Evolutionary conservation across 1,140 invertebrate species (phyloP).

Genomic region (Drosophila kurseongensis): DNA sequence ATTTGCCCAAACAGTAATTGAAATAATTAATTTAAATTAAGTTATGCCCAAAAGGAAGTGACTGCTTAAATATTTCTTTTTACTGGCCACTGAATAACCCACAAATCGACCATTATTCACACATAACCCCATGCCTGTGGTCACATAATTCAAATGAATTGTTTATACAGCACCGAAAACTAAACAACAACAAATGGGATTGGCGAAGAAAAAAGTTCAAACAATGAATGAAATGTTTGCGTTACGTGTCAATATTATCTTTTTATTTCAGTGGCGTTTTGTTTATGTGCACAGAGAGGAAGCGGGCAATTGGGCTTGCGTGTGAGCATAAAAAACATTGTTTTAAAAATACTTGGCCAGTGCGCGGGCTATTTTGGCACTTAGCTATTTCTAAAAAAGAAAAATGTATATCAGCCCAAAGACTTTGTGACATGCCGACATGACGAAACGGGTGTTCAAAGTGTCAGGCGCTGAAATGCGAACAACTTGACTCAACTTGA

Average conservation of each 20-base stretch:
- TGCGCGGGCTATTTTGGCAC: constrained; percentile 46
- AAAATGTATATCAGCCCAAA: constrained; percentile 56
- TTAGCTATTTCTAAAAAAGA: constrained; percentile 36
- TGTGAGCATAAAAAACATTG: constrained; percentile 71
- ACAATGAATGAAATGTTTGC: constrained; percentile 81
- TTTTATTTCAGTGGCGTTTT: constrained; percentile 57
- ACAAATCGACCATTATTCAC: constrained; percentile 36
- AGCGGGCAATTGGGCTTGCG: constrained; percentile 53
- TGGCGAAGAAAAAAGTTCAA: constrained; percentile 40
- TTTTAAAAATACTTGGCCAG: constrained; percentile 67
- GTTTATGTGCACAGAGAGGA: constrained; percentile 65
- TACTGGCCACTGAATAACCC: constrained; percentile 16
- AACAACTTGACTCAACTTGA: constrained; percentile 72
- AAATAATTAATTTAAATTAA: constrained; percentile 13
- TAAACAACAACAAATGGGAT: constrained; percentile 35
- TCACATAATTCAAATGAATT: constrained; percentile 46
- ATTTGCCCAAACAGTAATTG: background rate
- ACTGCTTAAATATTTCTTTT: constrained; percentile 4
- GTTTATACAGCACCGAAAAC: constrained; percentile 40
- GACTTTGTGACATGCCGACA: constrained; percentile 75
- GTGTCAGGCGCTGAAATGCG: constrained; percentile 76
- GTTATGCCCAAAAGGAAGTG: constrained; percentile 21
- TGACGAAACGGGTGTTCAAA: constrained; percentile 75
- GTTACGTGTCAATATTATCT: constrained; percentile 76
- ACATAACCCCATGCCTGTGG: constrained; percentile 29